phyloP scores from a whole-genome alignment of 2,888 invertebrate species.

The Neelides folsomi region DNA sequence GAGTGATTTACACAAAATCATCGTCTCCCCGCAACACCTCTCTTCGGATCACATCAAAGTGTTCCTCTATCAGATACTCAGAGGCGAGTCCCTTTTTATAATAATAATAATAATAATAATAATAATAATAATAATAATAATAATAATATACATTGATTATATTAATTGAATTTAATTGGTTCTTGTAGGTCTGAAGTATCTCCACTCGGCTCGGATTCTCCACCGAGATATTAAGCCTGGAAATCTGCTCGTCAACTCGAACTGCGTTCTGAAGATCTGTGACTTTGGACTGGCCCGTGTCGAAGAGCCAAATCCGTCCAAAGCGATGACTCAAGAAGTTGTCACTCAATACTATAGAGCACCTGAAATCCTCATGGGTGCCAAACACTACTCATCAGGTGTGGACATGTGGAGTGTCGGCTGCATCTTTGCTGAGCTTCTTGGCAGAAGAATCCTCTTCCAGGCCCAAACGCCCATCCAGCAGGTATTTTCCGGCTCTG shows the following conservation, averaged over 20 bases:
- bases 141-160: not conserved
- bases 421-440: conserved; percentile 95
- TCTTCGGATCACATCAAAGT: conserved; percentile 99
- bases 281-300: conserved; percentile 98
- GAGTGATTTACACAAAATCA: conserved; percentile 99
- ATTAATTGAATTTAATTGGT: not conserved
- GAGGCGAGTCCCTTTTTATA: conserved; percentile 54
- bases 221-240: conserved; percentile 99
- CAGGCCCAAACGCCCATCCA: conserved; percentile 97
- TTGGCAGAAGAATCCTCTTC: conserved; percentile 89
- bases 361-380: conserved; percentile 98
- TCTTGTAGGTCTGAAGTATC: conserved; percentile 72
- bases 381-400: conserved; percentile 87
- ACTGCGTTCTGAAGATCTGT: conserved; percentile 98
- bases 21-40: conserved; percentile 97
- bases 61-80: conserved; percentile 98
- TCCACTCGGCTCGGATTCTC: conserved; percentile 93
- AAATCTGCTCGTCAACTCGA: conserved; percentile 95
- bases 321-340: conserved; percentile 98
- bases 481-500: conserved; percentile 60
- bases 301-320: conserved; percentile 83
- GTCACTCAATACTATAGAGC: conserved; percentile 99
- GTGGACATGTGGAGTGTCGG: conserved; percentile 99
- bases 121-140: no score
- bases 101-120: no score